These are phyloP conservation scores for Porites evermanni DNA, from an alignment of 92 coral and sea anemone species.

Conservation along the genomic window DNA sequence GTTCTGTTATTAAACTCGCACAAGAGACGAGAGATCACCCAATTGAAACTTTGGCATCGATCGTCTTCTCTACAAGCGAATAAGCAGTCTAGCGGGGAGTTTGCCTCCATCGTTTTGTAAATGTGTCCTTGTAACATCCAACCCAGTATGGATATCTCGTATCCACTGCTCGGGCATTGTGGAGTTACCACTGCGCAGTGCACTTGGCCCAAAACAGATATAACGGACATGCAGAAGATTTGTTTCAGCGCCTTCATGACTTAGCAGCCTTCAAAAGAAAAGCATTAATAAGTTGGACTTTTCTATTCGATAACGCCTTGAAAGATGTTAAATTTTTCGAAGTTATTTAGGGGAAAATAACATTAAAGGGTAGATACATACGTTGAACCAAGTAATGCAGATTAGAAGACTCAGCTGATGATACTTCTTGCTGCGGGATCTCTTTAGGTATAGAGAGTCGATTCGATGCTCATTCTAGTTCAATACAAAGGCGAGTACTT, in stretches of 20 bases:
- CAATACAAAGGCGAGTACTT: too few species aligned
- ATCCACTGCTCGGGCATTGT: neutral
- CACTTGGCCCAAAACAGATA: neutral
- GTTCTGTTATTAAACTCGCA: constrained; percentile 21
- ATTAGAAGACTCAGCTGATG: too few species aligned
- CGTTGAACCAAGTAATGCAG: too few species aligned
- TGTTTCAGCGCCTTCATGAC: neutral
- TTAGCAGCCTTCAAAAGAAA: neutral
- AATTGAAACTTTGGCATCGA: constrained; percentile 24
- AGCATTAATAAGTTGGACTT: neutral
- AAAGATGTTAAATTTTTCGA: too few species aligned
- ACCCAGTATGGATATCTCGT: neutral
- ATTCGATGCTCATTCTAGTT: too few species aligned
- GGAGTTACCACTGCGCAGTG: neutral
- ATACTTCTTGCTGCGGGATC: too few species aligned
- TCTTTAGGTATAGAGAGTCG: too few species aligned
- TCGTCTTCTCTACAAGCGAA: neutral
- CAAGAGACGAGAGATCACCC: neutral
- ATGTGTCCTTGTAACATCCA: constrained; percentile 23
- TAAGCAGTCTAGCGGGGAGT: neutral
- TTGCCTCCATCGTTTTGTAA: neutral
- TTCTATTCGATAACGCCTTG: too few species aligned
- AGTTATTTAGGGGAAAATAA: too few species aligned
- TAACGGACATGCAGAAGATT: neutral
- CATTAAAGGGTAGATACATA: too few species aligned